A percentile compares a stretch with the other conserved stretches of the same genome.
Evolutionary conservation across 2,888 invertebrate genomes (phyloP).

Genomic region (Harpalus rufipes): DNA sequence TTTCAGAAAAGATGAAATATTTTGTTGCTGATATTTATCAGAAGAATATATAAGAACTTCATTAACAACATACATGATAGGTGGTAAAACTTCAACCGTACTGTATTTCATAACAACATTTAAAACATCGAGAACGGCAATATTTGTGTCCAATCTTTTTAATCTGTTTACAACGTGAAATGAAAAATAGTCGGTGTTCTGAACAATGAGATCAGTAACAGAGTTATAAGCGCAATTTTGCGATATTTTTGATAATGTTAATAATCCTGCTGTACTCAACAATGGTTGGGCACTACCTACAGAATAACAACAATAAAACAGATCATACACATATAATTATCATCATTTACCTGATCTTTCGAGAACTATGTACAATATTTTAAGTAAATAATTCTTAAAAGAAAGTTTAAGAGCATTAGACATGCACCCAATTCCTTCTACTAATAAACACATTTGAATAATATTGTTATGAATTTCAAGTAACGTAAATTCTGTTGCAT

Average conservation of each 20-base stretch:
- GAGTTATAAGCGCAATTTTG: constrained; percentile 79
- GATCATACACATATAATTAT: not conserved
- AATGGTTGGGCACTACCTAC: constrained; percentile 83
- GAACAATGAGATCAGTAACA: constrained; percentile 82
- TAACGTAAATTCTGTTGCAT: constrained; percentile 67
- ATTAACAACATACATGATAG: constrained; percentile 84
- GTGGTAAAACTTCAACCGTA: constrained; percentile 82
- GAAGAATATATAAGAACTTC: constrained; percentile 83
- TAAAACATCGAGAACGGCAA: constrained; percentile 85
- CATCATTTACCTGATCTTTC: constrained; percentile 83
- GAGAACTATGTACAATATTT: constrained; percentile 83
- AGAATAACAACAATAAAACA: not conserved
- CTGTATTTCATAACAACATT: constrained; percentile 86
- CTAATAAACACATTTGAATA: constrained; percentile 82
- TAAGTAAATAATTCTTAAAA: constrained; percentile 82
- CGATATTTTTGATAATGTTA: constrained; percentile 81
- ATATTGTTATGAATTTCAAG: constrained; percentile 82
- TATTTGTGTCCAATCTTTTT: constrained; percentile 81
- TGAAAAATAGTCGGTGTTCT: constrained; percentile 87
- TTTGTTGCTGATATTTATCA: constrained; percentile 80
- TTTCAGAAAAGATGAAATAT: constrained; percentile 82
- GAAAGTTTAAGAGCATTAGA: constrained; percentile 78
- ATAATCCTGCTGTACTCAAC: constrained; percentile 82
- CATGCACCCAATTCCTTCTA: constrained; percentile 85
- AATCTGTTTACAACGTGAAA: constrained; percentile 84